Evolutionary conservation across 2,888 invertebrate species (phyloP).

Genomic region (Cantharis nigra): DNA sequence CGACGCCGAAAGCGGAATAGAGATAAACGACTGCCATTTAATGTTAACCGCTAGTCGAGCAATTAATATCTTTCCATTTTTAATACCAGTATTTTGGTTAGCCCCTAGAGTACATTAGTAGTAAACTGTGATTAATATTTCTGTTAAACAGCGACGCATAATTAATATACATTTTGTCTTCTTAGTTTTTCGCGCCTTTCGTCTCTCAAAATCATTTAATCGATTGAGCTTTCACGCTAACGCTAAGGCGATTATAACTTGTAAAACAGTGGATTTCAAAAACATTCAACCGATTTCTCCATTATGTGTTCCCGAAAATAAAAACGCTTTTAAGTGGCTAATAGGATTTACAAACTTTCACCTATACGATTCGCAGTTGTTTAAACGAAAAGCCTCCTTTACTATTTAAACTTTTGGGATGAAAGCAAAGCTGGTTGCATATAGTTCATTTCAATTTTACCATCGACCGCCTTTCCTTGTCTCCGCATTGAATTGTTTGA

Average conservation of each 20-base stretch:
- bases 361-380: not conserved
- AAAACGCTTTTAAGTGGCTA: not conserved
- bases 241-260: not conserved
- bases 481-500: no score
- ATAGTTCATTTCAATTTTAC: no score
- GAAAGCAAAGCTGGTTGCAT: no score
- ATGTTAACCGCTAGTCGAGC: not conserved
- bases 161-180: not conserved
- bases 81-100: not conserved
- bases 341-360: not conserved
- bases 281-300: not conserved
- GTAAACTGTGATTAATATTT: not conserved
- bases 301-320: not conserved
- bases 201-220: not conserved
- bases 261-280: not conserved
- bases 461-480: no score
- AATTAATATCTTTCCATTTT: not conserved
- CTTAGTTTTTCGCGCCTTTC: not conserved
- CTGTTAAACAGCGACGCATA: not conserved
- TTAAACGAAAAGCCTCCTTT: not conserved
- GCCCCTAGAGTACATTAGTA: not conserved
- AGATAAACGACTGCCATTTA: not conserved
- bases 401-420: not conserved
- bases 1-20: not conserved
- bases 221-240: not conserved